Evolutionary conservation across 2,113 vertebrate genomes (phyloP), one percentile per base, ranked within the genome.

Genomic region (Phocoena phocoena): DNA sequence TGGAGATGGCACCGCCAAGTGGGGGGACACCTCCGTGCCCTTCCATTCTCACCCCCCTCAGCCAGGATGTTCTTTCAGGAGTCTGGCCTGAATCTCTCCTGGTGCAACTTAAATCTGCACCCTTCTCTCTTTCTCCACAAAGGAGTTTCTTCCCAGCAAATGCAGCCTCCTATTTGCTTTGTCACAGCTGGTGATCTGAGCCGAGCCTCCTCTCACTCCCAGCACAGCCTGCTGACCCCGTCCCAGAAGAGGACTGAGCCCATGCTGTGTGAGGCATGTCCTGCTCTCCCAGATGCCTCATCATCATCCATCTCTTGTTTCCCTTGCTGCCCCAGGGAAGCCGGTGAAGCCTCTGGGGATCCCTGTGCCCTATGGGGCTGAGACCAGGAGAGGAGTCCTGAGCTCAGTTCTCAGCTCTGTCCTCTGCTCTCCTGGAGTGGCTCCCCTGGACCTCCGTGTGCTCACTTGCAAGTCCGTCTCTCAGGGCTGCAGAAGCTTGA

Each of bases 241-340:
- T 25, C n/a, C 47, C 17, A n/a, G 55, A 41, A 70, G 21, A 28
- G 36, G 47, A 71, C 41, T 13, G 12, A 88, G 68, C 15, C 50
- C 8, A 3, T 13, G 14, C 13, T 36, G 21, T 17, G 21, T 12
- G n/a, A 26, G 38, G 41, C 18, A 0, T 1, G 4, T 50, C 15
- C n/a, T 73, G 36, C 70, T 28, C 13, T 47, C 55, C 90, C 21
- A 18, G 41, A 6, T 9, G 55, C 79, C n/a, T 5, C 38, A 4
- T 50, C 67, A 23, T 55, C 11, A 15, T 15, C 33, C 8, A 47
- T 4, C 31, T 38, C 58, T 88, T 67, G 7, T 14, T 28, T n/a
- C 60, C 70, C 26, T 5, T 3, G 0, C 28, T 3, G 25, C 25
- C 38, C 41, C 15, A 2, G 2, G 2, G 25, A 65, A 33, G 31